Conservation (phyloP, 2,888 invertebrate genomes). For the Leucoptera coffeella region DNA sequence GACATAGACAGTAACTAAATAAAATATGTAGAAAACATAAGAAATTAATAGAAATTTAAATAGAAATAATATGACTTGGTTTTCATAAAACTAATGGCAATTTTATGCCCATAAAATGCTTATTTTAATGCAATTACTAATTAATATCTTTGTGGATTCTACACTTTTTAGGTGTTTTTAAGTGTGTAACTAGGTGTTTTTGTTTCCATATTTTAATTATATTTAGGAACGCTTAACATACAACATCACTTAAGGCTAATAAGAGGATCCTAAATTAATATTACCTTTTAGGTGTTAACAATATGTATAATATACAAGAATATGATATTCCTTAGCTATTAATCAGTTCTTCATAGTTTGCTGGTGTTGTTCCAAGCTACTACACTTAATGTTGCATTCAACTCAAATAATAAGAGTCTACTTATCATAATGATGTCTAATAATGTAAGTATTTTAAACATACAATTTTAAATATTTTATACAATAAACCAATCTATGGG, state of each 20-base stretch:
- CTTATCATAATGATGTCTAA: conserved; percentile 99
- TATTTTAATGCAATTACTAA: too few species aligned
- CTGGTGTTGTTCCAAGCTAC: conserved; percentile 94
- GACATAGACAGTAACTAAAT: background rate
- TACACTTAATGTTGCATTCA: conserved; percentile 97
- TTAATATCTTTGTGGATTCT: too few species aligned
- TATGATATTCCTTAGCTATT: conserved; percentile 12
- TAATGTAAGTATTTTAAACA: conserved; percentile 66
- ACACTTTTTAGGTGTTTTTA: too few species aligned
- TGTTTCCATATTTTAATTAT: too few species aligned
- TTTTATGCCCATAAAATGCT: too few species aligned
- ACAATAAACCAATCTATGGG: conserved; percentile 1
- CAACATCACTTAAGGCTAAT: too few species aligned
- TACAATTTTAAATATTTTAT: background rate
- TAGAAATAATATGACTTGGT: conserved; percentile 3
- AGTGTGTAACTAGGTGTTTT: too few species aligned
- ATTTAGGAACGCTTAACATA: too few species aligned
- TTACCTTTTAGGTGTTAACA: too few species aligned
- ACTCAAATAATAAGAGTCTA: conserved; percentile 96
- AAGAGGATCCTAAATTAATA: too few species aligned
- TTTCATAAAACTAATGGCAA: conserved; percentile 9
- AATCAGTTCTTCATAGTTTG: conserved; percentile 73
- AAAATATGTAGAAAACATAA: background rate
- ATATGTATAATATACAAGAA: too few species aligned
- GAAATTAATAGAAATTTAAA: too few species aligned